Conservation (phyloP, 2,113 vertebrate species). For the Burhinus oedicnemus region DNA sequence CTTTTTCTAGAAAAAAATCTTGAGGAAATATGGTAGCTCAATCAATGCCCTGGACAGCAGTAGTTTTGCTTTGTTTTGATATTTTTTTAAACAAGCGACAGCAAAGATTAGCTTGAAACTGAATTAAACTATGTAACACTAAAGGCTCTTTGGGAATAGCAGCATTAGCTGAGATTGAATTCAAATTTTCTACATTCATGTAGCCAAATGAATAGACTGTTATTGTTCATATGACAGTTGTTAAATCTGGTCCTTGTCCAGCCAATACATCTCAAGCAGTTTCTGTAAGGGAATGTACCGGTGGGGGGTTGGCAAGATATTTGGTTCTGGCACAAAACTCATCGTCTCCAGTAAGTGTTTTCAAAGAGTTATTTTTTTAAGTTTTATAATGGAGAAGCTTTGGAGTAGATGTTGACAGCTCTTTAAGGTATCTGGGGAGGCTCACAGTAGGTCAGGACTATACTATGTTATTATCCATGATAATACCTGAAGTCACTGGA, state of each 20-base stretch:
- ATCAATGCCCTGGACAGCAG: background rate
- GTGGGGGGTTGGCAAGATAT: fast-evolving
- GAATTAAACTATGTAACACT: background rate
- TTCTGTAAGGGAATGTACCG: background rate
- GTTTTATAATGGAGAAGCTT: background rate
- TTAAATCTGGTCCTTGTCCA: background rate
- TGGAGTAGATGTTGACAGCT: background rate
- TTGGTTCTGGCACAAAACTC: background rate
- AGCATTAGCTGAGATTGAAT: background rate
- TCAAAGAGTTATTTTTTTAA: background rate
- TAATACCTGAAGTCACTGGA: background rate
- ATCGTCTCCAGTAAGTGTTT: background rate
- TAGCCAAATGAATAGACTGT: background rate
- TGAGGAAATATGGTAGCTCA: background rate
- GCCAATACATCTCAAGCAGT: background rate
- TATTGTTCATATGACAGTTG: background rate
- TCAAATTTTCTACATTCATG: background rate
- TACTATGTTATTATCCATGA: background rate
- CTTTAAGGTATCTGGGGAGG: background rate
- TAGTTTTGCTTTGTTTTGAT: background rate
- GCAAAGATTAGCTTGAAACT: background rate
- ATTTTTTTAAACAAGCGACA: background rate
- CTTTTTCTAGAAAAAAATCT: background rate
- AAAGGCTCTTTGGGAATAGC: background rate
- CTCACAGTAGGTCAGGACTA: background rate